Conservation (phyloP, 2,113 vertebrate species). For the Nestor notabilis region DNA sequence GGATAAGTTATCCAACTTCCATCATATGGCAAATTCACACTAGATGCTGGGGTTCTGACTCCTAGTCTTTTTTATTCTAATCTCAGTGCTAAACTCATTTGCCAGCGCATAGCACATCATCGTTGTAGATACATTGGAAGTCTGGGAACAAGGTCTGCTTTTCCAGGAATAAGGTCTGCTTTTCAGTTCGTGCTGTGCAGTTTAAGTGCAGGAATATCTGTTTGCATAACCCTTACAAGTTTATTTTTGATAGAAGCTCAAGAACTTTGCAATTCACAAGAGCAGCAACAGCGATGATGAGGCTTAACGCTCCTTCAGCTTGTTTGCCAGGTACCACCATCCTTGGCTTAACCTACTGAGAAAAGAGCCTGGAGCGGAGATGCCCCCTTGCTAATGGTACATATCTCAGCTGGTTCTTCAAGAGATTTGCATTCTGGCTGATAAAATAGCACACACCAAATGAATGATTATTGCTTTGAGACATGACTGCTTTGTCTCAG, state of each 20-base stretch:
- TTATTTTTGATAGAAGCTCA: background rate
- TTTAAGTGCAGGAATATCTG: background rate
- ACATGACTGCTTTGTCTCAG: background rate
- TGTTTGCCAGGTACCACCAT: background rate
- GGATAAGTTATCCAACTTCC: background rate
- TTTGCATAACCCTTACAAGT: background rate
- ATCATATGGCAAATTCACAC: background rate
- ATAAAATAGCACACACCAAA: background rate
- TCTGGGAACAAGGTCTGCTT: background rate
- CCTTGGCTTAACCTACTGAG: background rate
- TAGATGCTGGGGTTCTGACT: background rate
- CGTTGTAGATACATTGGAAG: background rate
- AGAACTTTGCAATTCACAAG: background rate
- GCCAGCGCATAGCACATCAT: rapidly evolving
- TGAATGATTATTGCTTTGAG: background rate
- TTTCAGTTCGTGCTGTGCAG: background rate
- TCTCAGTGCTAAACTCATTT: rapidly evolving
- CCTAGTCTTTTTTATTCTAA: background rate
- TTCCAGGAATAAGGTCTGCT: background rate
- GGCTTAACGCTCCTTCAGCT: background rate
- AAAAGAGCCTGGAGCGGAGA: background rate
- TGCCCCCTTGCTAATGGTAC: background rate
- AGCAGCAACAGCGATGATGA: background rate
- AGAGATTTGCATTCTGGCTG: background rate
- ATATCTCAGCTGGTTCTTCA: background rate